These are phyloP conservation scores for Diplodus puntazzo DNA, from an alignment of 2,797 vertebrate species.

Conservation along the genomic window DNA sequence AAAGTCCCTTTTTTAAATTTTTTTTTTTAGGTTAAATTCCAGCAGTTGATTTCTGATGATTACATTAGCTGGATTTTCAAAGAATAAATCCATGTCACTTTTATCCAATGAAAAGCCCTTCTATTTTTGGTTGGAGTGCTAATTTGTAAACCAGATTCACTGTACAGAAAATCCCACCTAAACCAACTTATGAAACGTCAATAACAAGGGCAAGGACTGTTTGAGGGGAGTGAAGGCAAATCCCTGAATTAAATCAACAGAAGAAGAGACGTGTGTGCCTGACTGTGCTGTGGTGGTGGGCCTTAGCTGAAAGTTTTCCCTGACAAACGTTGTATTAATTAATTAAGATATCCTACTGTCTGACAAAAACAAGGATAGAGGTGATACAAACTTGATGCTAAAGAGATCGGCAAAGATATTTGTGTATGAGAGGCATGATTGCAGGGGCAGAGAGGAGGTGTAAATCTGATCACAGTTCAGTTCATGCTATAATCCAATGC, in stretches of 20 bases:
- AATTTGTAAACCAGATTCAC: conserved; percentile 47
- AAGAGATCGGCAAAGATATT: conserved; percentile 6
- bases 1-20: conserved; percentile 32
- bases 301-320: background rate
- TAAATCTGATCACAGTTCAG: conserved; percentile 46
- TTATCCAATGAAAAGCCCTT: conserved; percentile 28
- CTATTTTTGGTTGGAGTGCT: conserved; percentile 35
- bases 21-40: conserved; percentile 12
- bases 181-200: conserved; percentile 52
- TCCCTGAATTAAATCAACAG: conserved; percentile 50
- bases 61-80: conserved; percentile 28
- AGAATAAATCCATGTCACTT: conserved; percentile 39
- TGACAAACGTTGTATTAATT: background rate
- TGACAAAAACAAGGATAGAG: background rate
- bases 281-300: background rate
- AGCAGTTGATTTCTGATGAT: conserved; percentile 25
- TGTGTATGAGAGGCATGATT: background rate
- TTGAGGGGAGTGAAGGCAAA: conserved; percentile 35
- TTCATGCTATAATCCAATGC: conserved; percentile 42
- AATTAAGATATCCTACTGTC: background rate
- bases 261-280: conserved; percentile 33
- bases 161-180: conserved; percentile 16
- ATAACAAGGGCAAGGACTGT: conserved; percentile 11
- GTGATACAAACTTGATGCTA: background rate
- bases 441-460: conserved; percentile 13